Evolutionary conservation across 1,140 invertebrate species (phyloP), one percentile per base, ranked within the genome.

Genomic region (Colletes gigas): DNA sequence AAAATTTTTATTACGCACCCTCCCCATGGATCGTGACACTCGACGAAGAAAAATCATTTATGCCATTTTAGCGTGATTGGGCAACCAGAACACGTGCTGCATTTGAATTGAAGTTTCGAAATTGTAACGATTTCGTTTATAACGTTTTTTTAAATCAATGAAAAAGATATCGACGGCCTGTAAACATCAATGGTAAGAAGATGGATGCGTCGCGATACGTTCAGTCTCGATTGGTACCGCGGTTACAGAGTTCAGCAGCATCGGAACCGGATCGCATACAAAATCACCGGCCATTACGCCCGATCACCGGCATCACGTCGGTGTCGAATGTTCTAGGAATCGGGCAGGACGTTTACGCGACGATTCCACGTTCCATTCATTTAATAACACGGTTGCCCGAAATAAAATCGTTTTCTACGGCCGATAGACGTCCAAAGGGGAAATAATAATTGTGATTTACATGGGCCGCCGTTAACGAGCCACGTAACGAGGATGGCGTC

Each of bases 391-490:
- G 62, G 39, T 12, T 15, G 63, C 17, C 41, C 17, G 15, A 66
- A 66, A 44, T 65, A 44, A 44, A n/a, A 17, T 44, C 17, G 17
- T 14, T 7, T 17, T 14, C 21, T 17, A 12, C 59, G 21, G 9
- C 17, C 41, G 65, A 66, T 66, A 47, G 41, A 47, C 63, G 63
- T 66, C 41, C 17, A 15, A 3, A 5, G 14, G 21, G 17, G 9
- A 47, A 47, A 66, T 47, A 66, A 66, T 47, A 66, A 66, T 47
- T 8, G 17, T 47, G 41, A 66, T 67, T 67, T 67, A 67, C 47
- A 67, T 21, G n/a, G 44, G n/a, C 1, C 65, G 9, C 2, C n/a
- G 63, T 44, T 66, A 66, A 66, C 63, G 63, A 66, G 63, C 63
- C 17, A 10, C 8, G 14, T 47, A 66, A 66, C 63, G 63, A n/a